Base-by-base conservation (phyloP, 2,888 invertebrate species). In the Brachycybe producta region DNA sequence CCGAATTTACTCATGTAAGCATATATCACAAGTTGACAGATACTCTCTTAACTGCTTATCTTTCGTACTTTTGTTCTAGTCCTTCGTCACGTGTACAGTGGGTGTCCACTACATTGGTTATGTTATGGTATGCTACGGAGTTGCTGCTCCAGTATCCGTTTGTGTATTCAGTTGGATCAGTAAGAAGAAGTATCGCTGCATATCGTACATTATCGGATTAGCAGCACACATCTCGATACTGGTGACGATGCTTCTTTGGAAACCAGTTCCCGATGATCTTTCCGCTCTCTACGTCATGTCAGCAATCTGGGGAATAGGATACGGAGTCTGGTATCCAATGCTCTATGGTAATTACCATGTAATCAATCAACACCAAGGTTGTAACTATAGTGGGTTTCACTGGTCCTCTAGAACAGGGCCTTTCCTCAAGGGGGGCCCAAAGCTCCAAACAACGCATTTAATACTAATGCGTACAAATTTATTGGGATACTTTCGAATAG, bases 1-100 rank as follows among this genome's bases (percentile, higher is more conserved):
- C 91, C 1, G 68, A 71, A 38, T 73, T 64, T 57, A 72, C 71
- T 0, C 66, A 67, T 58, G 71, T 72, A n/a, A n/a, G n/a, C n/a
- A n/a, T n/a, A n/a, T n/a, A n/a, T n/a, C n/a, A n/a, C n/a, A n/a
- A n/a, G n/a, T n/a, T n/a, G n/a, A n/a, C n/a, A n/a, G n/a, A n/a
- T n/a, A n/a, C n/a, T n/a, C n/a, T n/a, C n/a, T n/a, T n/a, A n/a
- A n/a, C n/a, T n/a, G n/a, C n/a, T n/a, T n/a, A n/a, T 27, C 13
- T 15, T 45, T 35, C 40, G 23, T 28, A 28, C 24, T 42, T 41
- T 46, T 15, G 23, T 21, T 23, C 7, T 13, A 49, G 49, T 40
- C 49, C 15, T 49, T 30, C 34, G 42, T 49, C n/a, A 49, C 49
- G n/a, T 49, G 49, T 27, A 42, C 49, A 23, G 42, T 49, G 23